Base-by-base conservation (phyloP, 2,797 vertebrate species). In the Oreochromis grahami region DNA sequence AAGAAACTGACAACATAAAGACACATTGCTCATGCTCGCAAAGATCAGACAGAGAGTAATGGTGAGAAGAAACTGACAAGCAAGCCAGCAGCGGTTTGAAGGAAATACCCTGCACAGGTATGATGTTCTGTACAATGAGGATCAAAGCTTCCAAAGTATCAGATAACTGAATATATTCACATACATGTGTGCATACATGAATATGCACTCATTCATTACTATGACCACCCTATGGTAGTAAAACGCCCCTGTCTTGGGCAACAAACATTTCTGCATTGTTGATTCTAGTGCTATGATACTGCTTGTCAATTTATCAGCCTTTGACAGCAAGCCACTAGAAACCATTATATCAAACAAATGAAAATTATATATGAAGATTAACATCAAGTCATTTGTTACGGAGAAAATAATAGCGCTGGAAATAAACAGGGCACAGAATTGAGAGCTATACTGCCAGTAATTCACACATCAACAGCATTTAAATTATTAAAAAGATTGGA, bases 401-500 rank as follows among this genome's bases (percentile, higher is more conserved):
- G 87, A 91, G 93, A 87, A 91, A 93, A 95, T 94, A 95, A 93
- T 88, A 93, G 86, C 84, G 88, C 87, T 88, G 88, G 85, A 81
- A 92, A 93, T 93, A 93, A 95, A 94, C 93, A 92, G 89, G 68
- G 80, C 82, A 43, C 84, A 86, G 86, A 89, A 92, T 93, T 92
- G 90, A 93, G 90, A 91, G 94, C 94, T 87, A 84, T 90, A 95
- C 93, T 92, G 89, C 91, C 93, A 92, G 93, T 96, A 95, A 95
- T 95, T 95, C 96, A 94, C 94, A 96, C 91, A 96, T 96, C 95
- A 95, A 96, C 94, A 95, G 90, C 91, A 91, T 96, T 96, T 97
- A 96, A 96, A 97, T 97, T 96, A 97, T 96, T 97, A 95, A 97
- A 96, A 94, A 95, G 94, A 95, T 96, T 94, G 95, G 94, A 97